Evolutionary conservation across 2,113 vertebrate genomes (phyloP).

Genomic region (Leptosomus discolor): DNA sequence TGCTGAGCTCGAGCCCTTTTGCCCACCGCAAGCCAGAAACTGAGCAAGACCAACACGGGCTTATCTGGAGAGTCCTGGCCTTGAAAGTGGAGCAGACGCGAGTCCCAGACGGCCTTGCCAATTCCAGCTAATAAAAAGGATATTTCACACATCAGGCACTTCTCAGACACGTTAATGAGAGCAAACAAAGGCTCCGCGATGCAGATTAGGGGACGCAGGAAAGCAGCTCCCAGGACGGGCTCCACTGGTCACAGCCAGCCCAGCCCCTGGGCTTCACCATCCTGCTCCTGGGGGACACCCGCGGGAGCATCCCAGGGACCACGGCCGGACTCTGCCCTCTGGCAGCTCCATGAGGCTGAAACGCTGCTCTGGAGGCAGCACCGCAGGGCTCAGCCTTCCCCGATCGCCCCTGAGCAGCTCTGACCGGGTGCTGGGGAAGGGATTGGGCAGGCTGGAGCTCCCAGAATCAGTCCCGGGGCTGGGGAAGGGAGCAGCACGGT

Average conservation of each 20-base stretch:
- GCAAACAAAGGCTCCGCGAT: background rate
- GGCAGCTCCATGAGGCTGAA: accelerated
- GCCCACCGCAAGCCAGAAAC: background rate
- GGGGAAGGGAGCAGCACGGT: background rate
- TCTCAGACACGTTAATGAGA: background rate
- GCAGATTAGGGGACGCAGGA: background rate
- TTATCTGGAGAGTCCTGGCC: background rate
- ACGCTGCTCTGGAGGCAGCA: background rate
- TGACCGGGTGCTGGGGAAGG: background rate
- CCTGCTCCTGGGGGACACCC: background rate
- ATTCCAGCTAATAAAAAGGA: conserved; percentile 25
- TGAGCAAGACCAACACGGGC: background rate
- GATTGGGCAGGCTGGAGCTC: background rate
- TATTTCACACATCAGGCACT: conserved; percentile 35
- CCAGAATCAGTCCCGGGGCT: background rate
- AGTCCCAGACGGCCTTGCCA: background rate
- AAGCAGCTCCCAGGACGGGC: background rate
- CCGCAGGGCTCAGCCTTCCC: background rate
- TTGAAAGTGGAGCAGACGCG: background rate
- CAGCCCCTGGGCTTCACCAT: background rate
- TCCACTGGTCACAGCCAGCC: background rate
- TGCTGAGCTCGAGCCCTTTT: background rate
- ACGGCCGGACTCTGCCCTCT: accelerated
- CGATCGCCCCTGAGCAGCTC: background rate
- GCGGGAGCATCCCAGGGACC: background rate